Percentiles rank a stretch among this genome's conserved stretches.
These are phyloP conservation scores for Caretta caretta DNA, from an alignment of 2,113 vertebrate species.

Conservation along the genomic window DNA sequence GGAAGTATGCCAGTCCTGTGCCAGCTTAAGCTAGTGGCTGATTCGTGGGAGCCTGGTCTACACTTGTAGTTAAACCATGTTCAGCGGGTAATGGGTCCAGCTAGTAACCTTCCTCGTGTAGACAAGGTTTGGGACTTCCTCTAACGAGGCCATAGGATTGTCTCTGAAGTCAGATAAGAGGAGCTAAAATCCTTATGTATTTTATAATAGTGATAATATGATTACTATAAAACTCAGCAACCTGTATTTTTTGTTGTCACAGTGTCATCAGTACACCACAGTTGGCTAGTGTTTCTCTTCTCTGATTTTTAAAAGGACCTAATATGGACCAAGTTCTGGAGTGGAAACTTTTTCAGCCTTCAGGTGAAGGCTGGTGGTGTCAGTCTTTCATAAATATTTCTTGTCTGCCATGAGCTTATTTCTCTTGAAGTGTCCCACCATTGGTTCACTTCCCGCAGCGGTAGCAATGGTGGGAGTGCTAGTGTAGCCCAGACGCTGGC, in stretches of 20 bases:
- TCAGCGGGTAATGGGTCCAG: not conserved
- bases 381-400: not conserved
- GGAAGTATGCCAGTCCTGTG: not conserved
- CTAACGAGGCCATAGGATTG: not conserved
- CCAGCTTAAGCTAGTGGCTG: not conserved
- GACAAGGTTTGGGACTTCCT: not conserved
- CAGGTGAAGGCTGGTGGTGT: not conserved
- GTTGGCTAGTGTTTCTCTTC: not conserved
- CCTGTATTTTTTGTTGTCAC: not conserved
- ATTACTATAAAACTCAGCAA: not conserved
- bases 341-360: not conserved
- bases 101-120: not conserved
- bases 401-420: not conserved
- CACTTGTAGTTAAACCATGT: not conserved
- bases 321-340: not conserved
- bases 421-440: not conserved
- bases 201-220: not conserved
- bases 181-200: not conserved
- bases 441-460: too few relatives aligned
- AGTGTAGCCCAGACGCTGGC: too few relatives aligned
- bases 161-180: not conserved
- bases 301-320: not conserved
- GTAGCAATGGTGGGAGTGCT: too few relatives aligned
- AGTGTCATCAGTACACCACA: not conserved
- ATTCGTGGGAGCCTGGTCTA: not conserved